Evolutionary conservation across 2,113 vertebrate genomes (phyloP), one percentile per base, ranked within the genome.

Genomic region (Apteryx mantelli): DNA sequence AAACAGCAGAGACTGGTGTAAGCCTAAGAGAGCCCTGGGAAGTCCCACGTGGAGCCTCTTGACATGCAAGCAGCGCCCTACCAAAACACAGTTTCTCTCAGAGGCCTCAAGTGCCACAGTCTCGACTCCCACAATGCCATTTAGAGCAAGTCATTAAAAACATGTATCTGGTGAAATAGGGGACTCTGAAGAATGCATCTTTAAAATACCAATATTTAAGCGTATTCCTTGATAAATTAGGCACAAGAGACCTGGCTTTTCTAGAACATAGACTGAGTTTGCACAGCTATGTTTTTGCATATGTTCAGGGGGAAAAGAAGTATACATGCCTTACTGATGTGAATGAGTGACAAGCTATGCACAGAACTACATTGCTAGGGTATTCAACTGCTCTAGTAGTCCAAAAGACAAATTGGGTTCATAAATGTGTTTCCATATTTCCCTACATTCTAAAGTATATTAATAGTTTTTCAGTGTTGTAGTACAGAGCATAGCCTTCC

Each of bases 381-480:
- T 22, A 48, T 11, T 9, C 25, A 10, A 30, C 11, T 42, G 36
- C 7, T n/a, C 28, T 8, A 6, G 15, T 0, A 14, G 60, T 0
- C 22, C 17, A 25, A 26, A 17, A 7, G 10, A 5, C 22, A 56
- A 28, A 30, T 2, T 56, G 24, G 42, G 9, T 7, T 3, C 25
- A 13, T 1, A 1, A 28, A 15, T 0, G 6, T 3, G 2, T n/a
- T n/a, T 21, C 19, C 5, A 0, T 20, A 1, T 82, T 69, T 38
- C 36, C 16, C 1, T 18, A 19, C 3, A 0, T 1, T 13, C 12
- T 18, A 70, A 24, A 32, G 4, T 9, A 13, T 7, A 4, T 0
- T 2, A 5, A 1, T 6, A 69, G 44, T 4, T 68, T 21, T 28
- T 42, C 13, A 4, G 82, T 1, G 19, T 1, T 5, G 0, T 0